Evolutionary conservation across 2,888 invertebrate genomes (phyloP).

Genomic region (Lysandra coridon): DNA sequence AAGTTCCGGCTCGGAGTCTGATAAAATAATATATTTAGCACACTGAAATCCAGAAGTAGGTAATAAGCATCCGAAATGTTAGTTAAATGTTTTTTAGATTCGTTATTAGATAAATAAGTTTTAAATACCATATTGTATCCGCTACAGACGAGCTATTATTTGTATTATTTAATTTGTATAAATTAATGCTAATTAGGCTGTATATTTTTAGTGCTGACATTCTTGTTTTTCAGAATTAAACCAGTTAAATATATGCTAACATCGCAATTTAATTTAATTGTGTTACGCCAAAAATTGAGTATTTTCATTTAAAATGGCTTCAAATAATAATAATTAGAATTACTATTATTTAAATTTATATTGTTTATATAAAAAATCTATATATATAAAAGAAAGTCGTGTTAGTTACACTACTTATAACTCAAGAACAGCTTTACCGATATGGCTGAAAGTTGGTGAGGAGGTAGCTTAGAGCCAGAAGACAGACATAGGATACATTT

Average conservation of each 20-base stretch:
- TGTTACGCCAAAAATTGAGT: background rate
- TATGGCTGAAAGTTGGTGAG: too few relatives aligned
- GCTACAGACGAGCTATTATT: background rate
- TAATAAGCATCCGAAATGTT: background rate
- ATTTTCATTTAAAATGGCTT: too few relatives aligned
- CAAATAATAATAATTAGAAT: too few relatives aligned
- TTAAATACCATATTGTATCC: constrained; percentile 28
- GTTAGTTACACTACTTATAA: too few relatives aligned
- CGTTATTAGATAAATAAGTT: background rate
- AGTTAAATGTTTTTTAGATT: background rate
- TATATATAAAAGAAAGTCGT: too few relatives aligned
- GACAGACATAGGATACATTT: too few relatives aligned
- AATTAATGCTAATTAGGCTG: constrained; percentile 5
- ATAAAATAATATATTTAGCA: too few relatives aligned
- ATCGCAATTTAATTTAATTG: background rate
- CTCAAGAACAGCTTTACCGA: too few relatives aligned
- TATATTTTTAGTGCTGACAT: background rate
- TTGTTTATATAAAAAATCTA: too few relatives aligned
- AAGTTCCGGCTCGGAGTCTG: too few relatives aligned
- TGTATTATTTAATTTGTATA: constrained; percentile 15
- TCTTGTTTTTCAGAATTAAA: constrained; percentile 8
- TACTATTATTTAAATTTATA: too few relatives aligned
- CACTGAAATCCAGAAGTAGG: background rate
- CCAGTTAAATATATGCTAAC: constrained; percentile 6
- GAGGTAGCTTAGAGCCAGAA: too few relatives aligned